Evolutionary conservation across 1,140 invertebrate species (phyloP), one percentile per base, ranked within the genome.

Genomic region (Drosophila hydei): DNA sequence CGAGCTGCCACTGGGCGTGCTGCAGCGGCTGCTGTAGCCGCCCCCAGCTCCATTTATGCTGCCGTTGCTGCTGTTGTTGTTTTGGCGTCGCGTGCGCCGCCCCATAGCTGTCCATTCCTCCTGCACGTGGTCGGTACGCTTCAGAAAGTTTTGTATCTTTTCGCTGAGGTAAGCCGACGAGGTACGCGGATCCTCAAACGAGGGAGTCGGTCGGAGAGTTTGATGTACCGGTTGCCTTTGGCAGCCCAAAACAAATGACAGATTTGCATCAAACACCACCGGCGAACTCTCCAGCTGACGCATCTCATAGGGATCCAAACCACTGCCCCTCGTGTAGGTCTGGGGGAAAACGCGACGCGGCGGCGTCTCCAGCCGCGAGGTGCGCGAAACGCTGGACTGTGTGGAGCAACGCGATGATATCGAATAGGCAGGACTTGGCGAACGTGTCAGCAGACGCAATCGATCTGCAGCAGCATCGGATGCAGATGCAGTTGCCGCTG

Each of bases 81-180:
- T 77, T 4, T 68, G 65, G 8, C 84, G 70, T 93, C 93, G 68
- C 92, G 94, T 55, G 12, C 79, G 64, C 21, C 76, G 72, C 9
- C 85, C 81, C 73, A 90, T 68, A 27, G 87, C 87, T 1, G 93
- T 93, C 96, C 96, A 97, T 83, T 97, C 96, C 72, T 97, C 95
- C 94, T 96, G 96, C 0, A 97, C 94, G 89, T 97, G 96, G 90
- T 97, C 96, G 3, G 96, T 97, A 56, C 95, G 94, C 80, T 94
- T 94, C 6, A 97, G 91, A 76, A 97, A 97, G 69, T 95, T 95
- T 18, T 95, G 93, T 47, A 97, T 97, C 91, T 95, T 96, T 23
- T 93, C 93, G 3, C 94, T 94, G 18, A 97, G 92, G 59, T 94
- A 94, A 27, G 95, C 95, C 0, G 96, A 97, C 0, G 95, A 95